These are phyloP conservation scores for Cichladusa arquata DNA, from an alignment of 2,113 vertebrate species.

Conservation along the genomic window DNA sequence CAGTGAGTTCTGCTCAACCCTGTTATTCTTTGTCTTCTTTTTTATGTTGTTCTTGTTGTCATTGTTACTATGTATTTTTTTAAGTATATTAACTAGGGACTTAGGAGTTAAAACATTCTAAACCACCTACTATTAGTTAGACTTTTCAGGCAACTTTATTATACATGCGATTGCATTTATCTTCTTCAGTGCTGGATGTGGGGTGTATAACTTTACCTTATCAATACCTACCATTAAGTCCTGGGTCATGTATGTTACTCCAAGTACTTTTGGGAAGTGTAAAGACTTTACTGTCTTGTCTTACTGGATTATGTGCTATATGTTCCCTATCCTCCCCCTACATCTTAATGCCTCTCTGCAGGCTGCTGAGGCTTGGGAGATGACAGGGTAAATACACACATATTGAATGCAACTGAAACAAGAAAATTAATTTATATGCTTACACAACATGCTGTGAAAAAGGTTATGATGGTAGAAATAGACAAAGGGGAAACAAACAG, in stretches of 20 bases:
- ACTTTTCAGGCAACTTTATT: background rate
- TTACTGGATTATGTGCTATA: background rate
- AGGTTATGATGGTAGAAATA: background rate
- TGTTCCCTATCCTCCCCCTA: background rate
- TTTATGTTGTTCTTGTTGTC: background rate
- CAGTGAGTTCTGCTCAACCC: background rate
- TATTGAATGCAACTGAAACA: background rate
- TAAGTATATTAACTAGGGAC: background rate
- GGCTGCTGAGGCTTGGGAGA: background rate
- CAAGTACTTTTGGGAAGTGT: background rate
- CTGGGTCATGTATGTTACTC: accelerated
- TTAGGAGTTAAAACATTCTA: background rate
- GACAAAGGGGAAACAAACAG: background rate
- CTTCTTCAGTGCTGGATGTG: background rate
- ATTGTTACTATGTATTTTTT: background rate
- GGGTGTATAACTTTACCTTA: background rate
- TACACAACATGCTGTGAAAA: accelerated
- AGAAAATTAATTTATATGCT: accelerated
- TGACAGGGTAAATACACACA: background rate
- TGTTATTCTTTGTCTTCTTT: background rate
- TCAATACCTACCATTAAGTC: background rate
- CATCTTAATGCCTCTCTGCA: background rate
- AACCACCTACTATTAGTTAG: background rate
- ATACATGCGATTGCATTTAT: background rate
- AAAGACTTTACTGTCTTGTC: background rate